Base-by-base conservation (phyloP, 2,888 invertebrate species). In the Ischnura elegans region DNA sequence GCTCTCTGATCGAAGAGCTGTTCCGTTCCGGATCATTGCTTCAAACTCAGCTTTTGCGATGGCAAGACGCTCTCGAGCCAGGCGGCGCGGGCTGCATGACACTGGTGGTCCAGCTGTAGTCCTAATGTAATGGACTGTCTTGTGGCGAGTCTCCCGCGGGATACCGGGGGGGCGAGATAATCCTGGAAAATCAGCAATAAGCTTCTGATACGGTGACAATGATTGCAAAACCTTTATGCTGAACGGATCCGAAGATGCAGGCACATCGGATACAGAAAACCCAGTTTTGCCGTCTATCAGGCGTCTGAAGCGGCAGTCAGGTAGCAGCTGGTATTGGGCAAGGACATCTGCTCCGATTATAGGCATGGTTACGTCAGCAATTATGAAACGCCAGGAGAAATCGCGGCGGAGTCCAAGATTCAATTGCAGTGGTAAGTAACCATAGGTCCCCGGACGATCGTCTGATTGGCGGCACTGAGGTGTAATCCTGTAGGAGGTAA, bases 311-410 rank as follows among this genome's bases (percentile, higher is more conserved):
- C 55, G 55, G 21, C 13, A 10, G 19, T 55, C 55, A 55, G 21
- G 19, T 3, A 55, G 55, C 21, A 55, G 21, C 10, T 55, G 13
- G 21, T 55, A 55, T 21, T 19, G 21, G 10, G 55, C 10, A 10
- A 55, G 21, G 21, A 55, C 10, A 55, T 55, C 55, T 3, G 10
- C 10, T 10, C 55, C 55, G 2, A 55, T 16, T 10, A 55, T 95
- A 51, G 95, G 94, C n/a, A 93, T 29, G 0, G 94, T 85, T 1
- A 95, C 94, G 4, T 95, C 94, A 3, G 55, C 21, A 21, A 55
- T 21, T 2, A 55, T 21, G 21, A 21, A 55, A 3, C 55, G 6
- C 55, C 55, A 55, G 21, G 21, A 21, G 21, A 55, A 19, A 19
- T 16, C 19, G 55, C 55, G 55, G 21, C 55, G 55, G 3, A 55